These are phyloP conservation scores for Stenoptilia bipunctidactyla DNA, from an alignment of 2,888 invertebrate genomes.

Conservation along the genomic window DNA sequence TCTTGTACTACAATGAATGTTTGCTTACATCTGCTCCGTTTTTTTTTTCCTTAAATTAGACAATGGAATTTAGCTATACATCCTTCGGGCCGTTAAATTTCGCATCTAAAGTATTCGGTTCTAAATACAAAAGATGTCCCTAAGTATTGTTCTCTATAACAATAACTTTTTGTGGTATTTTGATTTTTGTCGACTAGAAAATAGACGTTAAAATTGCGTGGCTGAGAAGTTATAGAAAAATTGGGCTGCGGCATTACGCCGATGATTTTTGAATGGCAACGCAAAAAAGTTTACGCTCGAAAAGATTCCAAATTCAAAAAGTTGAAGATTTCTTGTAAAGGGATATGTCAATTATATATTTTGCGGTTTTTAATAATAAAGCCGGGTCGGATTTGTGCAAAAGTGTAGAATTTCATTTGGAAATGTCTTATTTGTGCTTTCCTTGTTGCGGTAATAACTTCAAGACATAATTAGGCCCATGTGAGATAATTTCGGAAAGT, in stretches of 20 bases:
- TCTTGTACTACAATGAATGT: conserved; percentile 7
- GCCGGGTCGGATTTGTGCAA: not conserved
- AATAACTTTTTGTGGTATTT: not conserved
- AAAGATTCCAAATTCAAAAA: conserved; percentile 7
- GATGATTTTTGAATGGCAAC: conserved; percentile 5
- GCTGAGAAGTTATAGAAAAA: not conserved
- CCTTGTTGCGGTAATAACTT: not conserved
- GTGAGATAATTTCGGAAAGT: not conserved
- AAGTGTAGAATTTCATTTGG: not conserved
- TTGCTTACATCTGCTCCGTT: conserved; percentile 1
- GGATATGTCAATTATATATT: conserved; percentile 8
- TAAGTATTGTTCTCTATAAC: not conserved
- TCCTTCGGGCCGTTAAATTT: conserved; percentile 12
- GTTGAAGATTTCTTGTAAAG: conserved; percentile 8
- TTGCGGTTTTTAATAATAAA: conserved; percentile 4
- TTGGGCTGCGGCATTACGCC: not conserved
- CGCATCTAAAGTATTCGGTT: not conserved
- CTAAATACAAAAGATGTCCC: not conserved
- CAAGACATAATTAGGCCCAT: too few species aligned
- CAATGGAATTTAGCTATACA: conserved; percentile 8
- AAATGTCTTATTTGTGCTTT: not conserved
- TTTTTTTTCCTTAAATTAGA: conserved; percentile 6
- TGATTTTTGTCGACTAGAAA: not conserved
- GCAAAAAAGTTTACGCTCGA: conserved; percentile 7
- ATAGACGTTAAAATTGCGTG: not conserved